Evolutionary conservation across 2,113 vertebrate species (phyloP), one percentile per base, ranked within the genome.

Genomic region (Dendrocopos noguchii): DNA sequence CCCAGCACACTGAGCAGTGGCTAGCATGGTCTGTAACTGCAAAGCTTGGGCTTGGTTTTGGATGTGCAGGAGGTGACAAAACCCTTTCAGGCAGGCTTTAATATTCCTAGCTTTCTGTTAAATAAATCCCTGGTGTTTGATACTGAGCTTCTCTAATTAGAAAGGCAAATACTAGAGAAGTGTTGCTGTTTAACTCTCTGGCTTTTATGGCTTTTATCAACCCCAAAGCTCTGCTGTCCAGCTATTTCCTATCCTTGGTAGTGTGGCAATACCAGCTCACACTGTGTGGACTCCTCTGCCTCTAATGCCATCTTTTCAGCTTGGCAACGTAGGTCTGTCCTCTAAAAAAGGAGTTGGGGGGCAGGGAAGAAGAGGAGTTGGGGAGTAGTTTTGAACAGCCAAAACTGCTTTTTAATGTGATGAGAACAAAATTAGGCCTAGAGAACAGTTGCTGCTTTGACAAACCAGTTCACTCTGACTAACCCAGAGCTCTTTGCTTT

Each of bases 21-120:
- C 27, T 63, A 42, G 12, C 0, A 0, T 56, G 61, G 53, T 11
- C 25, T 67, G 0, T 5, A 33, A 18, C 63, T 33, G 4, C 63
- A 60, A 55, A 52, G 20, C 42, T 50, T 50, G n/a, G 2, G 1
- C 64, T 71, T 34, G 22, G 10, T 21, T 77, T 71, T 5, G 1
- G 52, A 9, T 77, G 66, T 64, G 61, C 27, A 60, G 34, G 80
- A 34, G 36, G 13, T 55, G 46, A 34, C 27, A 42, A 12, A 80
- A 5, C 10, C 1, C 18, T 21, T n/a, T 13, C 2, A 55, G 47
- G 57, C 31, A 66, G n/a, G 7, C 16, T 50, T n/a, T 1, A 50
- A 29, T 81, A 11, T 64, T 63, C 6, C 47, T 20, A 1, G 21
- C 13, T 21, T 67, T 33, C 27, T 60, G 9, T 34, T 25, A 13